A percentile compares a stretch with the other conserved stretches of the same genome.
Conservation (phyloP, 2,888 invertebrate genomes). For the Hydraecia micacea region DNA sequence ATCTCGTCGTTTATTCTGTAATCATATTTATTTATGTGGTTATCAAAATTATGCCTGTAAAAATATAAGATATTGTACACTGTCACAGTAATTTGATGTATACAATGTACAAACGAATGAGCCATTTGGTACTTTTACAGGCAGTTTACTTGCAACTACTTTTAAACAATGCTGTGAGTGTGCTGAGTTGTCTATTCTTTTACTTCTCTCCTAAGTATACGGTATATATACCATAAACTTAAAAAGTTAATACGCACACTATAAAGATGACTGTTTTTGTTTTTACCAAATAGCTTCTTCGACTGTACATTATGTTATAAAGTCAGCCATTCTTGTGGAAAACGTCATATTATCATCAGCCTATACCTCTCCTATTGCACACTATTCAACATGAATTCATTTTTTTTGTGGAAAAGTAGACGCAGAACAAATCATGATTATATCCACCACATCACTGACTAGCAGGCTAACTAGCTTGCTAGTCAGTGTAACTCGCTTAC, state of each 20-base stretch:
- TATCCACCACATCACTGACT: neutral
- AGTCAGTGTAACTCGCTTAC: too few species aligned
- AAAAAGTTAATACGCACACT: too few species aligned
- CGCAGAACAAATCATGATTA: neutral
- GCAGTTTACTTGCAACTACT: neutral
- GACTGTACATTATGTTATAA: neutral
- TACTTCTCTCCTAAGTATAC: neutral
- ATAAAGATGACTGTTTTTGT: too few species aligned
- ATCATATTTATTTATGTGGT: slow-evolving; percentile 25
- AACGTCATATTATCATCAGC: too few species aligned
- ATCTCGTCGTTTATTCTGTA: slow-evolving; percentile 23
- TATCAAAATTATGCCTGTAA: slow-evolving; percentile 3
- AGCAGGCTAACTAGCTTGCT: too few species aligned
- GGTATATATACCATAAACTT: too few species aligned
- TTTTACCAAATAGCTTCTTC: too few species aligned
- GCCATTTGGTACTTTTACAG: too few species aligned
- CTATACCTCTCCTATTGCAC: too few species aligned
- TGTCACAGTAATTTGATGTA: neutral
- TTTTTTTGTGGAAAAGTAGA: too few species aligned
- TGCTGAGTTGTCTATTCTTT: neutral
- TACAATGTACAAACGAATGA: too few species aligned
- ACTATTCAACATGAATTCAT: too few species aligned
- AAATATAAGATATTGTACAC: neutral
- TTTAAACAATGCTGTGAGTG: neutral
- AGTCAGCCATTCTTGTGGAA: neutral